These are phyloP conservation scores for Platyscapa corneri DNA, from an alignment of 1,140 invertebrate genomes.

Conservation along the genomic window DNA sequence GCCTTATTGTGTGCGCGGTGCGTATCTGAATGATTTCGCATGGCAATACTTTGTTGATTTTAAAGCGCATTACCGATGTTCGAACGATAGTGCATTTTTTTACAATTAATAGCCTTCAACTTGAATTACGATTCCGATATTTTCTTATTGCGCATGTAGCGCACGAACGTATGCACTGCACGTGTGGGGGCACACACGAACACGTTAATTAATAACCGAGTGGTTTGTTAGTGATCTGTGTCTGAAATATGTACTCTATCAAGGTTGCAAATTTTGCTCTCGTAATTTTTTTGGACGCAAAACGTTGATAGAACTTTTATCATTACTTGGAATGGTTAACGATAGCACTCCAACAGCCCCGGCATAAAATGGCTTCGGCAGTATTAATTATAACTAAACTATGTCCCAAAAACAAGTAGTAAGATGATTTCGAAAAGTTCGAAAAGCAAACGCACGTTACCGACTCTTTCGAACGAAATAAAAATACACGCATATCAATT, in stretches of 20 bases:
- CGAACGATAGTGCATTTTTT: neutral
- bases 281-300: neutral
- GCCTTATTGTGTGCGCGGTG: neutral
- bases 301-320: slow-evolving; percentile 8
- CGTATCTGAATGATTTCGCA: neutral
- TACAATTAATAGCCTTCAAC: neutral
- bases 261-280: neutral
- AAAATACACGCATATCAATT: neutral
- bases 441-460: neutral
- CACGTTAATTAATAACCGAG: neutral
- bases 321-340: neutral
- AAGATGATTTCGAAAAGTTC: neutral
- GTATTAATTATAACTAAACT: neutral
- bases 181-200: neutral
- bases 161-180: neutral
- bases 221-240: neutral
- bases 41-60: neutral
- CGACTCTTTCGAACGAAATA: neutral
- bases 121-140: neutral
- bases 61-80: neutral
- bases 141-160: neutral
- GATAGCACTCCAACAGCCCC: neutral
- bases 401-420: neutral
- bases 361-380: too few species aligned
- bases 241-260: neutral